A percentile compares a stretch with the other conserved stretches of the same genome.
phyloP scores from a whole-genome alignment of 2,888 invertebrate genomes.

The Vesta saturnalis region DNA sequence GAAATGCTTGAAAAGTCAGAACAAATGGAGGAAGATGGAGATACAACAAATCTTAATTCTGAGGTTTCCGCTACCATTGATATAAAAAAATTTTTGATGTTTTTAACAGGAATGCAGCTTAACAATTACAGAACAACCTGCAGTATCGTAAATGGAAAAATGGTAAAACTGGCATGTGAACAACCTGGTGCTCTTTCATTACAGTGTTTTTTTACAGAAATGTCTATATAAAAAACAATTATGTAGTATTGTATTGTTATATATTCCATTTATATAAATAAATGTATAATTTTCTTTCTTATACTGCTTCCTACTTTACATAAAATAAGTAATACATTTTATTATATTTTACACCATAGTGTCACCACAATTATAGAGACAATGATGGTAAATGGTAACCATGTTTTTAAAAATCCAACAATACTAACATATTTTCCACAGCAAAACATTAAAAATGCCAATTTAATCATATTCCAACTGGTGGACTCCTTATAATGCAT shows the following conservation, averaged over 20 bases:
- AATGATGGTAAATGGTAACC: constrained; percentile 76
- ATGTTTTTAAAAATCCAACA: constrained; percentile 79
- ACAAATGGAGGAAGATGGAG: no score
- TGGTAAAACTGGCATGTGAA: constrained; percentile 79
- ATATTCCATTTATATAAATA: neutral
- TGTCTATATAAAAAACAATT: constrained; percentile 56
- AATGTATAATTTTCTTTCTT: neutral
- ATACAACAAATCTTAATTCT: constrained; percentile 43
- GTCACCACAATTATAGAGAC: neutral
- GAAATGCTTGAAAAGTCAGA: constrained; percentile 17
- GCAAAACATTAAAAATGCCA: constrained; percentile 81
- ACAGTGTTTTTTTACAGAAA: constrained; percentile 83
- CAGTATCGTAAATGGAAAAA: constrained; percentile 77
- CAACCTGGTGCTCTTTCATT: constrained; percentile 79
- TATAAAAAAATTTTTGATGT: constrained; percentile 81
- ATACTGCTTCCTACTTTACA: neutral
- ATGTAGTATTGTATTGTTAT: neutral
- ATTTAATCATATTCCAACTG: constrained; percentile 93
- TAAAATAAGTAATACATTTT: constrained; percentile 2
- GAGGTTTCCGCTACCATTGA: constrained; percentile 73
- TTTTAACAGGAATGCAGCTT: constrained; percentile 81
- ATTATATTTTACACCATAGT: neutral
- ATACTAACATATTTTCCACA: constrained; percentile 84
- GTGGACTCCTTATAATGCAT: constrained; percentile 86
- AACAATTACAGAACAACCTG: constrained; percentile 75